Evolutionary conservation across 2,888 invertebrate genomes (phyloP), one percentile per base, ranked within the genome.

Genomic region (Mythimna albipuncta): DNA sequence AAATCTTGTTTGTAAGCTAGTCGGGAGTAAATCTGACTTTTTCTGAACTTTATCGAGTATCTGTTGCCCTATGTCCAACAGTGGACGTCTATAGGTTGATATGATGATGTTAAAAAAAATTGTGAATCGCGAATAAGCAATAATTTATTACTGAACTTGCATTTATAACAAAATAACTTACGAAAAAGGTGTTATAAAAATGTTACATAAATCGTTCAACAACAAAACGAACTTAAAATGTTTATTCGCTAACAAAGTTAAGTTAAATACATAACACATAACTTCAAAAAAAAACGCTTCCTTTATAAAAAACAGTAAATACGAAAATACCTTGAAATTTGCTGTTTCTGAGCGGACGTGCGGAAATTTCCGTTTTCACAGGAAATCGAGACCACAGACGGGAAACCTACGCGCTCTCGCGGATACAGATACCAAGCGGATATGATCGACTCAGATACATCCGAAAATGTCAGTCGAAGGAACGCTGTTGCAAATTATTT

Each of bases 311-410:
- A 64, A 84, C 67, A 72, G 68, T 75, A 79, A 82, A 80, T 65
- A 75, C 66, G 65, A 66, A 75, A 86, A 84, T 81, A 83, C 75
- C 72, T 83, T 82, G 83, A 80, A 81, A 85, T 86, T 88, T 78
- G 79, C 86, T 84, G 87, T 88, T 87, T 90, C 87, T 89, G 84
- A 83, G 76, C 85, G 87, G 81, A 87, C 84, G 84, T 83, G 84
- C 87, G 87, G 88, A 90, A 90, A 91, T 91, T 92, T 92, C 91
- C 92, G 88, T 90, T 89, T 89, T 87, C 81, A 73, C 87, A 89
- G 91, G 92, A 92, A 92, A 93, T 91, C 87, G 87, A 89, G 87
- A 88, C 91, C 91, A 86, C 89, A 82, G 84, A 83, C 87, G 81
- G 88, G 85, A 89, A 88, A 85, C 86, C 88, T 82, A 85, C 71